A percentile compares a stretch with the other conserved stretches of the same genome.
Evolutionary conservation across 2,797 vertebrate genomes (phyloP).

Genomic region (Chelon auratus): DNA sequence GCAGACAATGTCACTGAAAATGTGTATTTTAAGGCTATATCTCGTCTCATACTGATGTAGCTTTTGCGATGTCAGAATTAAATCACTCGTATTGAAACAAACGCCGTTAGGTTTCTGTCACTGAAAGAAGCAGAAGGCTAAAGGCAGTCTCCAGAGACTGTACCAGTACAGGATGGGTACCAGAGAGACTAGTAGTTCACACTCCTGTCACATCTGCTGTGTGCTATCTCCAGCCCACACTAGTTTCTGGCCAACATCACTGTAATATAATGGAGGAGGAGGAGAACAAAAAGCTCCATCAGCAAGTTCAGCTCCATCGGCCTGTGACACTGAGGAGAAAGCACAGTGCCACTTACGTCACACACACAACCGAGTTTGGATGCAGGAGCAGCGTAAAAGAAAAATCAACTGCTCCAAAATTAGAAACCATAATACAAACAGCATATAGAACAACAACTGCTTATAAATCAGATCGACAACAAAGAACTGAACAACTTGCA

Average conservation of each 20-base stretch:
- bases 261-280: slow-evolving; percentile 16
- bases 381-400: slow-evolving; percentile 11
- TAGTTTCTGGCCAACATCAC: slow-evolving; percentile 19
- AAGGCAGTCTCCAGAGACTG: not conserved
- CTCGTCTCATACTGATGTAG: slow-evolving; percentile 1
- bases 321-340: slow-evolving; percentile 25
- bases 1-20: not conserved
- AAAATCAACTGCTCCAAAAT: slow-evolving; percentile 30
- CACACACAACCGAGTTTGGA: slow-evolving; percentile 12
- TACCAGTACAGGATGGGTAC: slow-evolving; percentile 2
- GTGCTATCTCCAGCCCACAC: not conserved
- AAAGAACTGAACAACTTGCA: slow-evolving; percentile 1
- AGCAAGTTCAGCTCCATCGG: slow-evolving; percentile 24
- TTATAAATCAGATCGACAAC: slow-evolving; percentile 1
- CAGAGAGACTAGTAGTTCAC: not conserved
- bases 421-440: slow-evolving; percentile 1
- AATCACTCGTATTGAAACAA: slow-evolving; percentile 31
- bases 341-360: slow-evolving; percentile 25
- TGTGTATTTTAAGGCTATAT: not conserved
- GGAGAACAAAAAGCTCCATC: slow-evolving; percentile 43
- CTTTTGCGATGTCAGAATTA: slow-evolving; percentile 13
- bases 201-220: slow-evolving; percentile 18
- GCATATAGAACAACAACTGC: not conserved
- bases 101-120: slow-evolving; percentile 16
- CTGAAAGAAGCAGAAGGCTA: slow-evolving; percentile 5